phyloP scores from a whole-genome alignment of 2,888 invertebrate genomes.

The Cremastobaeus sp. region DNA sequence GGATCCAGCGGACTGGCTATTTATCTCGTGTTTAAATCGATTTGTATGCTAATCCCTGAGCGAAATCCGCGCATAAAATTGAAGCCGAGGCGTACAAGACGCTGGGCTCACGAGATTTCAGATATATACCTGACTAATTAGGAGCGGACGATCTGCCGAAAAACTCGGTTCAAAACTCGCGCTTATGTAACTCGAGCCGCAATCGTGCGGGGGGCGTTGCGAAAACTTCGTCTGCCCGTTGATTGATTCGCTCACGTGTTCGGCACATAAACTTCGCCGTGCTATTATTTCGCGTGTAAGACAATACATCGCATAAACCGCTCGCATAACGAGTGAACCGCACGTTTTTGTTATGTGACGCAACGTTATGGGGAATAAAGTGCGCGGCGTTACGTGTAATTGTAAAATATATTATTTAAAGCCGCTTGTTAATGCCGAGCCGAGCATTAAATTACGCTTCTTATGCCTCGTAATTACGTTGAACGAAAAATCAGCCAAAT shows the following conservation, averaged over 20 bases:
- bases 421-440: slow-evolving; percentile 34
- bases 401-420: slow-evolving; percentile 47
- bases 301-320: slow-evolving; percentile 49
- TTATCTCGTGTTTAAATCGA: slow-evolving; percentile 79
- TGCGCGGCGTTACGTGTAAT: slow-evolving; percentile 29
- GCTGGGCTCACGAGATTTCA: slow-evolving; percentile 77
- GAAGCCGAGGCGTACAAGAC: slow-evolving; percentile 73
- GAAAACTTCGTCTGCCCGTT: slow-evolving; percentile 10
- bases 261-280: slow-evolving; percentile 22
- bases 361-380: slow-evolving; percentile 34
- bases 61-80: slow-evolving; percentile 73
- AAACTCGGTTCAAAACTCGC: slow-evolving; percentile 7
- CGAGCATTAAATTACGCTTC: slow-evolving; percentile 30
- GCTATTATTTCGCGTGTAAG: slow-evolving; percentile 30
- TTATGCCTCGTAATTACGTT: slow-evolving; percentile 25
- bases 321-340: slow-evolving; percentile 29
- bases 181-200: slow-evolving; percentile 16
- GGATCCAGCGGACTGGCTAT: slow-evolving; percentile 77
- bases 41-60: slow-evolving; percentile 78
- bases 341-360: slow-evolving; percentile 34
- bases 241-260: slow-evolving; percentile 23
- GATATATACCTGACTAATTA: slow-evolving; percentile 78
- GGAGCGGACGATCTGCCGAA: slow-evolving; percentile 56
- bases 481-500: slow-evolving; percentile 23
- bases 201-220: too few relatives aligned